Evolutionary conservation across 92 coral and sea anemone species (phyloP).

Genomic region (Epizoanthus scotinus): DNA sequence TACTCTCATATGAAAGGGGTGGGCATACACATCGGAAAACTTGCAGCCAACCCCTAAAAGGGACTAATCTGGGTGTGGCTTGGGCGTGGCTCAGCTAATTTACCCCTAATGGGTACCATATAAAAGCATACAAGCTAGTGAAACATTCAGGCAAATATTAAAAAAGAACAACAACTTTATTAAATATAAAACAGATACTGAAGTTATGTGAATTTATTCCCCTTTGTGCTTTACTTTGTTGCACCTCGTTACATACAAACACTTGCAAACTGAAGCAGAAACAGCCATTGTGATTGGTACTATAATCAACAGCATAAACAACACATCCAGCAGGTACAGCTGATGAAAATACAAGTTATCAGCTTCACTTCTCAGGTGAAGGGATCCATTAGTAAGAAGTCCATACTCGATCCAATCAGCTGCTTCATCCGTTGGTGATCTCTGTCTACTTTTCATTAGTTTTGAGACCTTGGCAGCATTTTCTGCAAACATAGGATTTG

Average conservation of each 20-base stretch:
- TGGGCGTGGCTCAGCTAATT: no score
- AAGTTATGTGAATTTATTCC: not conserved
- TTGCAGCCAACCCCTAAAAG: no score
- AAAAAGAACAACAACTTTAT: no score
- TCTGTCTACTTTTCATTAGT: constrained; percentile 56
- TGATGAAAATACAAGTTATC: constrained; percentile 65
- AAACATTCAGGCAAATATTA: no score
- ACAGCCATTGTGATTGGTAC: not conserved
- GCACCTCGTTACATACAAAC: not conserved
- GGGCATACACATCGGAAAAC: no score
- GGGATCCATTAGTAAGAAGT: constrained; percentile 63
- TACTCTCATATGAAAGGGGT: no score
- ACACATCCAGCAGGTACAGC: constrained; percentile 69
- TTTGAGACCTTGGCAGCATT: constrained; percentile 54
- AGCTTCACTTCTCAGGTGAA: constrained; percentile 74
- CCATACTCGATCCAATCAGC: constrained; percentile 91
- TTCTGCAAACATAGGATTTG: constrained; percentile 41
- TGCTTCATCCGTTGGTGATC: constrained; percentile 72
- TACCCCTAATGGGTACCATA: no score
- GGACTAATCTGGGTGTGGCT: no score
- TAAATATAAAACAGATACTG: no score
- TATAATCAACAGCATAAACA: constrained; percentile 15
- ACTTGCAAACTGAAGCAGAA: not conserved
- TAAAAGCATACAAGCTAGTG: no score
- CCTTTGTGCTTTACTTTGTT: constrained; percentile 2